phyloP scores from a whole-genome alignment of 2,113 vertebrate species.

The Hyaena hyaena region DNA sequence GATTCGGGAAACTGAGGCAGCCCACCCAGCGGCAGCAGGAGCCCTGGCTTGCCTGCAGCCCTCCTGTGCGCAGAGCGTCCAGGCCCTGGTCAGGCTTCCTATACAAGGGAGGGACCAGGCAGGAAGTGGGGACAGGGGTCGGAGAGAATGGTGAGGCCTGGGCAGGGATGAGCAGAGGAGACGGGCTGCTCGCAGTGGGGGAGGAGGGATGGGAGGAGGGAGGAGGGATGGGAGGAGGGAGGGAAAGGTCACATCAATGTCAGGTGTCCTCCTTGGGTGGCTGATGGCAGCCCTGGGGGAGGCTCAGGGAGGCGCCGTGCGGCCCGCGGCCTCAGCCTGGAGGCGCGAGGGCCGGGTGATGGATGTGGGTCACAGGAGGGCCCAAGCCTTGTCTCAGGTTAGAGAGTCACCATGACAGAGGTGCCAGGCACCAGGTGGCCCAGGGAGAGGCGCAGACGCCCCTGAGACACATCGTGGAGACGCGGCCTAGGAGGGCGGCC shows the following conservation, averaged over 20 bases:
- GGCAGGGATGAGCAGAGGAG: too few species aligned
- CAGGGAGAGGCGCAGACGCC: not conserved
- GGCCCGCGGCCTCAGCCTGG: accelerated
- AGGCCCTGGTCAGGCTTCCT: not conserved
- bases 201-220: not conserved
- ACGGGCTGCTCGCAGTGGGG: too few species aligned
- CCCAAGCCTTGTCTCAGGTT: accelerated
- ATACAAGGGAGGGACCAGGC: accelerated
- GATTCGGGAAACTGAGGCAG: not conserved
- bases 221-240: not conserved
- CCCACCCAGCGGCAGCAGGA: accelerated
- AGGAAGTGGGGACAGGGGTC: not conserved
- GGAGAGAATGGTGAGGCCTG: accelerated
- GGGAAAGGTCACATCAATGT: not conserved
- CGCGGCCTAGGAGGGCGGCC: accelerated
- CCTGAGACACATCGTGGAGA: accelerated
- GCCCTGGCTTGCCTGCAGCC: not conserved
- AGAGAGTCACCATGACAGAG: not conserved
- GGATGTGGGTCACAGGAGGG: accelerated
- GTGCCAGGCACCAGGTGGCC: accelerated
- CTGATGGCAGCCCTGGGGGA: not conserved
- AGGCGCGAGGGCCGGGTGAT: accelerated
- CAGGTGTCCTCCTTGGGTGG: accelerated
- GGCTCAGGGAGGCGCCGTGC: accelerated
- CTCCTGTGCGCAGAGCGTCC: accelerated